Conservation (phyloP, 2,797 vertebrate genomes). For the Naso thynnoides region DNA sequence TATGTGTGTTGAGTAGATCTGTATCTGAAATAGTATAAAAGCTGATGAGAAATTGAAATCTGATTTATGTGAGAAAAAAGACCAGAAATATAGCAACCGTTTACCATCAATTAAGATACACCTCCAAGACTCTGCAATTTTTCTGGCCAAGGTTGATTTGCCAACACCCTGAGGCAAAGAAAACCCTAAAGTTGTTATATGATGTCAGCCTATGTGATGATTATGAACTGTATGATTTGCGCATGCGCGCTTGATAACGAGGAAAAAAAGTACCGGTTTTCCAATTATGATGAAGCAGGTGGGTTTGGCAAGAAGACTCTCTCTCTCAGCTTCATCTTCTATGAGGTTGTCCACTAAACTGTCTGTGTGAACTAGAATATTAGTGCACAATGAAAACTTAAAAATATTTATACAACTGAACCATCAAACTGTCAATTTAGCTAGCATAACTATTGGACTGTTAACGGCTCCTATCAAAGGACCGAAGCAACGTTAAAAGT, state of each 20-base stretch:
- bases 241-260: no score
- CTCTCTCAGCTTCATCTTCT: slow-evolving; percentile 90
- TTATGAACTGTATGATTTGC: no score
- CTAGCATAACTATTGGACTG: not conserved
- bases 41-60: not conserved
- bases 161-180: slow-evolving; percentile 87
- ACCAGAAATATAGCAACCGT: not conserved
- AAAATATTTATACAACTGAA: not conserved
- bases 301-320: slow-evolving; percentile 88
- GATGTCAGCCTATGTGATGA: no score
- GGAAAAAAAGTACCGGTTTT: slow-evolving; percentile 88
- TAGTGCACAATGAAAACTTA: not conserved
- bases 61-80: not conserved
- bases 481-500: not conserved
- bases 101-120: slow-evolving; percentile 93
- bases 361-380: slow-evolving; percentile 17
- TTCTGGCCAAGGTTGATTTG: slow-evolving; percentile 91
- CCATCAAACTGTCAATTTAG: not conserved
- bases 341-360: slow-evolving; percentile 86
- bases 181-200: not conserved
- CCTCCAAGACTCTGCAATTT: slow-evolving; percentile 88
- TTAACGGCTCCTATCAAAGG: not conserved
- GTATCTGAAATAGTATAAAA: slow-evolving; percentile 84
- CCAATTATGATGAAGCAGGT: slow-evolving; percentile 91
- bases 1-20: slow-evolving; percentile 86